Conservation (phyloP, 2,888 invertebrate genomes). For the Netelia inedita region DNA sequence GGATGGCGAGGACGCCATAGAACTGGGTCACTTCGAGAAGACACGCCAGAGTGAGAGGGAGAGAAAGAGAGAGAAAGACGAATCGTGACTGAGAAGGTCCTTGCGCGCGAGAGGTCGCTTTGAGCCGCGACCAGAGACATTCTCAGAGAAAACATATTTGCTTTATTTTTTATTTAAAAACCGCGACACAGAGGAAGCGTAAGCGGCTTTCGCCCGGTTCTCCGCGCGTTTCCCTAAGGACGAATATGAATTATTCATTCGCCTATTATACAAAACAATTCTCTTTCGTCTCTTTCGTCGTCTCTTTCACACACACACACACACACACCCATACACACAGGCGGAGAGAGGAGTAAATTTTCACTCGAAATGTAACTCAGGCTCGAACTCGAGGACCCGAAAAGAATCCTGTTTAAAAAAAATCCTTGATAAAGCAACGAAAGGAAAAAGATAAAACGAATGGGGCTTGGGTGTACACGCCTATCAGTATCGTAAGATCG, state of each 20-base stretch:
- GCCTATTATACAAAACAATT: constrained; percentile 49
- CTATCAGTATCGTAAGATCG: constrained; percentile 46
- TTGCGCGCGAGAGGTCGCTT: constrained; percentile 53
- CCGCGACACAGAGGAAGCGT: constrained; percentile 27
- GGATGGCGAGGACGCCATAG: constrained; percentile 43
- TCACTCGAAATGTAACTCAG: constrained; percentile 21
- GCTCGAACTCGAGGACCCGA: background rate
- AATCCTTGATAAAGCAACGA: constrained; percentile 36
- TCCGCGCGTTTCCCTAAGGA: constrained; percentile 22
- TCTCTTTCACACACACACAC: background rate
- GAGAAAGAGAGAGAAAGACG: constrained; percentile 20
- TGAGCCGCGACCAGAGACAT: constrained; percentile 56
- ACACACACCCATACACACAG: too few species aligned
- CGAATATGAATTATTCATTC: constrained; percentile 64
- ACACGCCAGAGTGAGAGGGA: constrained; percentile 12
- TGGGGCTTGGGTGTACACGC: background rate
- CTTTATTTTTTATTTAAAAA: constrained; percentile 11
- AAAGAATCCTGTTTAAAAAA: constrained; percentile 35
- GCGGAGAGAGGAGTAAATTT: constrained; percentile 41
- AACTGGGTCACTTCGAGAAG: constrained; percentile 69
- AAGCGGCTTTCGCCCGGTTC: constrained; percentile 11
- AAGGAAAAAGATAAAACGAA: background rate
- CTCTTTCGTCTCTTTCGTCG: constrained; percentile 14
- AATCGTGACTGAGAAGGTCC: constrained; percentile 54
- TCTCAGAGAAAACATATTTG: constrained; percentile 18